Base-by-base conservation (phyloP, 2,113 vertebrate genomes). In the Tretioscincus oriximinensis region DNA sequence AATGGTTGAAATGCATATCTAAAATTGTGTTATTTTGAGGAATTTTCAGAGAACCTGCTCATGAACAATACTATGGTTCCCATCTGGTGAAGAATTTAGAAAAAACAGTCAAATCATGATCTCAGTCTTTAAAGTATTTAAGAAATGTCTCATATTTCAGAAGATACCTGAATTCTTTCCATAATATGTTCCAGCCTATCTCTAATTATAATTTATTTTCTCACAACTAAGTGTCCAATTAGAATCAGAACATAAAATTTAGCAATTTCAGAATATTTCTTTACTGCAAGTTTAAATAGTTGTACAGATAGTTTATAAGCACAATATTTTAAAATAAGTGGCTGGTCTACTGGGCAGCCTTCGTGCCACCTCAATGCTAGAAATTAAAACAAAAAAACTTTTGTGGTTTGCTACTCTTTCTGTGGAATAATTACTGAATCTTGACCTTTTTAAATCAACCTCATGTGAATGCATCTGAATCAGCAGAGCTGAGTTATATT, bases 401-500 rank as follows among this genome's bases (percentile, higher is more conserved):
- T 94, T 94, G 93, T 95, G 95, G 94, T 94, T 94, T 95, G 92
- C 87, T 93, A 93, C 95, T 92, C 87, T 96, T 94, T 95, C 96
- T 97, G 97, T 96, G 97, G 96, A 95, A 96, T 95, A 94, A 92
- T 89, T 88, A 88, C 90, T 95, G 91, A 90, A 91, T 95, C 93
- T 91, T 90, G 93, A 93, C 95, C 95, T 96, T 97, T 97, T 96
- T 96, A 95, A 96, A 93, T 92, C 88, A 92, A 89, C 93, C 94
- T 96, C 93, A 92, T 93, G 95, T 90, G 95, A 95, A 95, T 94
- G 95, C 94, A 92, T 93, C 93, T 89, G 89, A 96, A 95, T 97
- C 98, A 97, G 97, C 97, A 96, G 97, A 97, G 98, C 97, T 98
- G 97, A 95, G 94, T 95, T 95, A 95, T 93, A 95, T 97, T 98